These are phyloP conservation scores for Mesitornis unicolor DNA, from an alignment of 2,113 vertebrate genomes.

Conservation along the genomic window DNA sequence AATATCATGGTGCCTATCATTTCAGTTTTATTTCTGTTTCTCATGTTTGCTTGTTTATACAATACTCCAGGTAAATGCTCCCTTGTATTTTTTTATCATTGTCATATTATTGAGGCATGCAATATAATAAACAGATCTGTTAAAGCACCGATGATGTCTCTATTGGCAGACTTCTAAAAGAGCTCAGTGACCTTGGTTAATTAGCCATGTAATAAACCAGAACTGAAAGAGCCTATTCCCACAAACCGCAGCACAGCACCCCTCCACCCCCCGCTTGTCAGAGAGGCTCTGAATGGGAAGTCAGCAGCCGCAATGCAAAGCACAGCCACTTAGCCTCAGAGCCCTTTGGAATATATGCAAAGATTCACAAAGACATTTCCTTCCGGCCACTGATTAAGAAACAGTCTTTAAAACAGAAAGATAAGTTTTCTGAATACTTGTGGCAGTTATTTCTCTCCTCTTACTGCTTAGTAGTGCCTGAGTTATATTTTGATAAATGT, in stretches of 20 bases:
- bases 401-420: background rate
- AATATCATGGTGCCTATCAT: background rate
- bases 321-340: slow-evolving; percentile 46
- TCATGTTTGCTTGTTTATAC: background rate
- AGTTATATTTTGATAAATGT: background rate
- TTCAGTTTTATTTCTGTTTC: background rate
- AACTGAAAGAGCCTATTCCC: slow-evolving; percentile 71
- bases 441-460: background rate
- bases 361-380: slow-evolving; percentile 55
- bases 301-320: slow-evolving; percentile 56
- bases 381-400: slow-evolving; percentile 36
- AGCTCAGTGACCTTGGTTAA: slow-evolving; percentile 72
- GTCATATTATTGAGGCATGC: background rate
- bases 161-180: slow-evolving; percentile 63
- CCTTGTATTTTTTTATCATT: background rate
- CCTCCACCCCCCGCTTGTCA: slow-evolving; percentile 48
- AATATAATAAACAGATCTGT: slow-evolving; percentile 56
- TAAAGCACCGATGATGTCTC: slow-evolving; percentile 58
- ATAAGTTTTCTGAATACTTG: background rate
- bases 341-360: slow-evolving; percentile 27
- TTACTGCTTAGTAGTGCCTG: background rate
- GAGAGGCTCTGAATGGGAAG: slow-evolving; percentile 64
- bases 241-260: slow-evolving; percentile 63
- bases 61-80: background rate
- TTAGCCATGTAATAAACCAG: slow-evolving; percentile 78